Conservation (phyloP, 1,140 invertebrate genomes). For the Pantala flavescens region DNA sequence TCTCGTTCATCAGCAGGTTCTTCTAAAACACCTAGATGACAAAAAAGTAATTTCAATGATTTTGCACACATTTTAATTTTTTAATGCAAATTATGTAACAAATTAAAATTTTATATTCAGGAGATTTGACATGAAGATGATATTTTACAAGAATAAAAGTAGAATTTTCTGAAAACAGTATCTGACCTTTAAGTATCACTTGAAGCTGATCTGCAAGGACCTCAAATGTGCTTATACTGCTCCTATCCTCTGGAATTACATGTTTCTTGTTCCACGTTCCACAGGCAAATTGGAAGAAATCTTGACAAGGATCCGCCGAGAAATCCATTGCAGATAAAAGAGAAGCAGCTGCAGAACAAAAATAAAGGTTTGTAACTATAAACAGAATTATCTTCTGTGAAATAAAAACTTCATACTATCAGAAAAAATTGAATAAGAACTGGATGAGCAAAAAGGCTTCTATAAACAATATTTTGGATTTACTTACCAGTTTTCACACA, state of each 20-base stretch:
- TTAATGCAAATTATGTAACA: too few relatives aligned
- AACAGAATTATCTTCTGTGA: background rate
- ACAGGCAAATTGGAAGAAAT: constrained; percentile 85
- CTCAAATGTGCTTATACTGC: constrained; percentile 81
- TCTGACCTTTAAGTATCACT: constrained; percentile 62
- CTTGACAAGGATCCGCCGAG: constrained; percentile 65
- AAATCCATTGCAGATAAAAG: constrained; percentile 75
- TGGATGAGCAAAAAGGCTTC: background rate
- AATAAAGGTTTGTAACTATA: background rate
- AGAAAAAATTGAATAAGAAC: background rate
- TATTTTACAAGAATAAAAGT: too few relatives aligned
- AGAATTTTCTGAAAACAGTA: too few relatives aligned
- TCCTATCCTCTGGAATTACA: constrained; percentile 78
- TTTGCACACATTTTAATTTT: too few relatives aligned
- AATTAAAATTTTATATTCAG: too few relatives aligned
- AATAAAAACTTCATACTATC: background rate
- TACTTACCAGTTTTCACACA: constrained; percentile 49
- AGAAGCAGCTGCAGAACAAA: constrained; percentile 56
- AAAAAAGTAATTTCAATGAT: background rate
- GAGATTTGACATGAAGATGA: too few relatives aligned
- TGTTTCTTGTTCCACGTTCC: constrained; percentile 83
- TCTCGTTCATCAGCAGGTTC: constrained; percentile 51
- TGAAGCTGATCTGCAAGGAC: constrained; percentile 78
- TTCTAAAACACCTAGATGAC: constrained; percentile 43
- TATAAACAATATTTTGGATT: background rate